phyloP scores from a whole-genome alignment of 1,140 invertebrate species.

The Samia ricini region DNA sequence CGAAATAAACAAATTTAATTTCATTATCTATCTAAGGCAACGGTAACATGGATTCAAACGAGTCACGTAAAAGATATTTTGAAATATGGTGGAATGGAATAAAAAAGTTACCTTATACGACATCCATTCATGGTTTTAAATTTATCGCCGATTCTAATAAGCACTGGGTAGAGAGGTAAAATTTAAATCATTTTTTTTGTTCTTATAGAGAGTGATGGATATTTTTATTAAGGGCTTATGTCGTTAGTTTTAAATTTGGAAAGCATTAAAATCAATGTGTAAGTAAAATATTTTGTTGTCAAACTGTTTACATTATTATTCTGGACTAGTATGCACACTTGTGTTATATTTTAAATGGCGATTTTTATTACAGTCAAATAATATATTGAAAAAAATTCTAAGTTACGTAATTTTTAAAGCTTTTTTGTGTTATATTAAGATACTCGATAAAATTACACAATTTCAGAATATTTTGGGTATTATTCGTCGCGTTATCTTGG shows the following conservation, averaged over 20 bases:
- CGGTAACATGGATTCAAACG: conserved; percentile 19
- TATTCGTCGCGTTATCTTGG: conserved; percentile 81
- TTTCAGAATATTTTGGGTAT: conserved; percentile 81
- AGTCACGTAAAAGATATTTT: conserved; percentile 41
- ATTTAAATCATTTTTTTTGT: too few relatives aligned
- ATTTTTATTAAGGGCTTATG: too few relatives aligned
- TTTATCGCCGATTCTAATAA: conserved; percentile 77
- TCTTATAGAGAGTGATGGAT: too few relatives aligned
- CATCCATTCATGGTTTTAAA: conserved; percentile 78
- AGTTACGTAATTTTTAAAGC: neutral
- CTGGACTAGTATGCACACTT: neutral
- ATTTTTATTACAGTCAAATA: neutral
- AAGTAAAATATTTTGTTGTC: too few relatives aligned
- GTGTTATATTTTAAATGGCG: neutral
- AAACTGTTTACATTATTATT: too few relatives aligned
- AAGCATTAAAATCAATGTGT: too few relatives aligned
- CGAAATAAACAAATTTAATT: neutral
- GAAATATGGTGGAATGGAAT: conserved; percentile 68
- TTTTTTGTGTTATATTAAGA: neutral
- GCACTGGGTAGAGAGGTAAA: conserved; percentile 76
- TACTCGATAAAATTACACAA: neutral
- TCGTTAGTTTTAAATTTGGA: too few relatives aligned
- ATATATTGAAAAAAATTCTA: neutral
- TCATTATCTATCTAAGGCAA: neutral
- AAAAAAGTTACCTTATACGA: conserved; percentile 61